Percentiles rank a stretch among this genome's conserved stretches.
Conservation (phyloP, 1,140 invertebrate genomes). For the Hyles vespertilio region DNA sequence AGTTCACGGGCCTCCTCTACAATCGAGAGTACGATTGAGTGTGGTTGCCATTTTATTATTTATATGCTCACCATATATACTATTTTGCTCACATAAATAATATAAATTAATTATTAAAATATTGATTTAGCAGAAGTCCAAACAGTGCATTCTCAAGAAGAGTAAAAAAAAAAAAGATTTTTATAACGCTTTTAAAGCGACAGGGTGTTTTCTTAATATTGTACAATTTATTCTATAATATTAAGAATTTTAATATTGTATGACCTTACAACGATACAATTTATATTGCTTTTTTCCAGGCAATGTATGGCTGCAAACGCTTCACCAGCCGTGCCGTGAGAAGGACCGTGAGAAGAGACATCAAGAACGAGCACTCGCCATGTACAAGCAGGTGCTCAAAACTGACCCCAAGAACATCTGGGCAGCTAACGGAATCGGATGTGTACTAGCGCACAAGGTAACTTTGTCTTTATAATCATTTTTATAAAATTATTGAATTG, state of each 20-base stretch:
- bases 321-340: conserved; percentile 95
- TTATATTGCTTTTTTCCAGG: conserved; percentile 34
- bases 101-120: background rate
- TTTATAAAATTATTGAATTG: too few relatives aligned
- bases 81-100: too few relatives aligned
- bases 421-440: conserved; percentile 99
- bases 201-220: too few relatives aligned
- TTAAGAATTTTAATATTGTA: too few relatives aligned
- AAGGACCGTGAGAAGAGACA: conserved; percentile 96
- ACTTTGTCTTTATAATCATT: background rate
- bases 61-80: too few relatives aligned
- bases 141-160: too few relatives aligned
- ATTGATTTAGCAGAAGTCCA: background rate
- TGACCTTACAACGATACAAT: background rate
- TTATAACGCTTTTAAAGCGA: too few relatives aligned
- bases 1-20: too few relatives aligned
- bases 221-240: too few relatives aligned
- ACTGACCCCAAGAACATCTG: conserved; percentile 98
- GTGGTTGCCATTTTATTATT: too few relatives aligned
- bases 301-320: conserved; percentile 98
- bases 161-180: too few relatives aligned
- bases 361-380: conserved; percentile 94
- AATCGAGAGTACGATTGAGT: too few relatives aligned
- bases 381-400: conserved; percentile 96
- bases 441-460: conserved; percentile 92